Evolutionary conservation across 2,113 vertebrate genomes (phyloP), one percentile per base, ranked within the genome.

Genomic region (Eonycteris spelaea): DNA sequence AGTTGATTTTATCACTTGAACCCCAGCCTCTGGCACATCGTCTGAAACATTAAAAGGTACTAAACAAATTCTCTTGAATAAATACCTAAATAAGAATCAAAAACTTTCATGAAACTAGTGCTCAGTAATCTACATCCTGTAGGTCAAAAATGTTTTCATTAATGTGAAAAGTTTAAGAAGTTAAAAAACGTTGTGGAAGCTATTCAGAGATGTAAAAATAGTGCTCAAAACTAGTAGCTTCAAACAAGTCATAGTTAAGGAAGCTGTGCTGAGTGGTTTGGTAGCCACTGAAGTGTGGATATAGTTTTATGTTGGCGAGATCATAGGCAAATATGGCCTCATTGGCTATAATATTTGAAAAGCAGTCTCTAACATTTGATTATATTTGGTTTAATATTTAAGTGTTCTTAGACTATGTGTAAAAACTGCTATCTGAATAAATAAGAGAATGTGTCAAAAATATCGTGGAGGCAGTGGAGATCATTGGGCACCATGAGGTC

Each of bases 281-380:
- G 99, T 99, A 96, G 99, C 99, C 92, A 99, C 99, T 0, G 99
- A 99, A 96, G 99, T 99, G 92, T 97, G 99, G 96, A 99, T 99
- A 99, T 99, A 99, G 99, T 99, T 99, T 98, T 99, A 99, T 98
- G 99, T 99, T 3, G 99, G 99, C 33, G 99, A 99, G 98, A 99
- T 99, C 98, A 99, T 99, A 40, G 99, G 99, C 96, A 99, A 99
- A 98, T 96, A 99, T 4, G 98, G 99, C 97, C 19, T 99, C 77
- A 55, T 99, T 15, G 99, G 99, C 86, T 99, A 99, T 97, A 87
- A 99, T 75, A 99, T 99, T 89, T 99, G 97, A 99, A 94, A 96
- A 91, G 53, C 97, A 71, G 5, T 97, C 97, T 92, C 94, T 73
- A 24, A 86, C 18, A 82, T 87, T 92, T 95, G 65, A 16, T 45